Base-by-base conservation (phyloP, 2,888 invertebrate genomes). In the Malachius bipustulatus region DNA sequence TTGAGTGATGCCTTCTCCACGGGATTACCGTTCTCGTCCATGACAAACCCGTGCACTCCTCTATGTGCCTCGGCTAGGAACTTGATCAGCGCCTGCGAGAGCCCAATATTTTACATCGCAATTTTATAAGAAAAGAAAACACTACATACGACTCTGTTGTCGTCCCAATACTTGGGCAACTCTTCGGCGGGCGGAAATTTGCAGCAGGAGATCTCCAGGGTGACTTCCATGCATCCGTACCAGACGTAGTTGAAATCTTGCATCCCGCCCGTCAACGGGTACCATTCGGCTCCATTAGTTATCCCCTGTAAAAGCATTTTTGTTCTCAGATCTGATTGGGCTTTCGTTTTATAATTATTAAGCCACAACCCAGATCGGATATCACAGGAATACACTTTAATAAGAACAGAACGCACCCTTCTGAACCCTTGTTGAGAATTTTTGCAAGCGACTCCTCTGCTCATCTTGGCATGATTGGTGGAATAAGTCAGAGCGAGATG, bases 211-310 rank as follows among this genome's bases (percentile, higher is more conserved):
- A 94, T 75, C 62, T 94, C 93, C 29, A 94, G 63, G 0, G 93
- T 91, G n/a, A 93, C 72, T 62, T 93, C 93, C 85, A 94, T 85
- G 59, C 89, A 89, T 9, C 91, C 91, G 52, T 82, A 83, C 79
- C 82, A 82, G 9, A 89, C 74, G 62, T 94, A 94, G 62, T 93
- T 93, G 62, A 84, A 94, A 59, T 94, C 94, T 63, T 88, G 87
- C 87, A 88, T 87, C 13, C 87, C 84, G 36, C 88, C 87, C 71
- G 83, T 84, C 4, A 90, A 66, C 0, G 87, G 84, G 60, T 90
- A 91, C 90, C 90, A 91, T 36, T 82, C 84, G 1, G 93, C 93
- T 3, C 93, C 93, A 54, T 94, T 94, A 2, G 90, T 91, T 47
- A 91, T 91, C 6, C 94, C 94, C 59, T 88, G 28, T 32, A 48